Evolutionary conservation across 2,797 vertebrate species (phyloP), one percentile per base, ranked within the genome.

Genomic region (Leptatherina wallacei): DNA sequence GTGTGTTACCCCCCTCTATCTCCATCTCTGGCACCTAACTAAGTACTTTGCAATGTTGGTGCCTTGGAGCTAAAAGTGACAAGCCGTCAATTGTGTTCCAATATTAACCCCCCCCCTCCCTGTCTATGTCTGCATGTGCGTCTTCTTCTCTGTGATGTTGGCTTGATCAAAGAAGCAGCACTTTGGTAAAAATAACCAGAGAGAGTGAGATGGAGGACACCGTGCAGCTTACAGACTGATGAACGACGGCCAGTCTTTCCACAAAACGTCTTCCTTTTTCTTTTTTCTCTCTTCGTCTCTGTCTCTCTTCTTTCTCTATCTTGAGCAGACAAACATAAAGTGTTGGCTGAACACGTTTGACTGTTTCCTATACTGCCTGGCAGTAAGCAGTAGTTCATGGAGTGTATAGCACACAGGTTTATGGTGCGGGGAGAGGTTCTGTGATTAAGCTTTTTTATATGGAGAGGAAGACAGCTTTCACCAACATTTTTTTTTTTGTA

Each of bases 51-150:
- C 71, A 42, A 75, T 73, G 86, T 73, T 18, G 82, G 78, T 88
- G 81, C 84, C 83, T 83, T 33, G 58, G 71, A 91, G 89, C 86
- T 89, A 86, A 91, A 92, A 92, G 90, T 94, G 91, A 94, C 92
- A 93, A 92, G 88, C 88, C 75, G 86, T 93, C 92, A 94, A 85
- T 94, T 93, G 89, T 84, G 86, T 88, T 93, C 83, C 86, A 84
- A 84, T 89, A 92, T 93, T 89, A 91, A 91, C 90, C 83, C 91
- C 86, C 83, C 82, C 81, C 84, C 89, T 81, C 91, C 84, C 82
- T 81, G 83, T 85, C 73, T 49, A 67, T 67, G 84, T 84, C 90
- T 87, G 79, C 36, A 33, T 78, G 79, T 86, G 82, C 75, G 73
- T 90, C 91, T 91, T 75, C 85, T 62, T 71, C 73, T 81, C 84